Percentiles rank a stretch among this genome's conserved stretches.
These are phyloP conservation scores for Netelia fuscicornis DNA, from an alignment of 2,888 invertebrate genomes.

Conservation along the genomic window DNA sequence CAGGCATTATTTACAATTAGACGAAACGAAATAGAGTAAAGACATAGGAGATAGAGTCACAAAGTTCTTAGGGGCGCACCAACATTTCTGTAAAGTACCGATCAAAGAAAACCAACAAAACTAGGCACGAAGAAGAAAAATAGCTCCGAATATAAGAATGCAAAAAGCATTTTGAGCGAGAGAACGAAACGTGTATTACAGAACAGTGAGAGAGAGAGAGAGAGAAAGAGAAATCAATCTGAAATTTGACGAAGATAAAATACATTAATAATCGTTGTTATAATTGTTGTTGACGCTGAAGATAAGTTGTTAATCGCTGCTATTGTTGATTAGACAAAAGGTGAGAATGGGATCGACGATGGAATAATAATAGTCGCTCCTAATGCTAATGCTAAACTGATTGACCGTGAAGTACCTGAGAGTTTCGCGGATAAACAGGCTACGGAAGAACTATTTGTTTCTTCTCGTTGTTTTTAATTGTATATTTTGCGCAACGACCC, in stretches of 20 bases:
- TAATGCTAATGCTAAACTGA: constrained; percentile 53
- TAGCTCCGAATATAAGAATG: background rate
- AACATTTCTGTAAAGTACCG: constrained; percentile 42
- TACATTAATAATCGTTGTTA: constrained; percentile 68
- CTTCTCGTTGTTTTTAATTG: constrained; percentile 1
- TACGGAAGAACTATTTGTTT: constrained; percentile 28
- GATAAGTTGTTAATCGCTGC: constrained; percentile 79
- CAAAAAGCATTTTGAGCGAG: background rate
- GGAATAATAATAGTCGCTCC: constrained; percentile 33
- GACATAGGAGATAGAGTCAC: background rate
- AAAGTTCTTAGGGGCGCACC: constrained; percentile 9
- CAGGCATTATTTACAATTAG: constrained; percentile 9
- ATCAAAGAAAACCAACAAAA: constrained; percentile 10
- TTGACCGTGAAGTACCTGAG: constrained; percentile 64
- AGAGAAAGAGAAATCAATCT: constrained; percentile 30
- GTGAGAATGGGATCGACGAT: constrained; percentile 52
- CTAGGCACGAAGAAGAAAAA: background rate
- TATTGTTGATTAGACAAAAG: constrained; percentile 75
- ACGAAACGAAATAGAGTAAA: constrained; percentile 8
- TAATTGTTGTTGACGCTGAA: constrained; percentile 80
- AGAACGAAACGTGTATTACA: background rate
- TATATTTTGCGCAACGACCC: constrained; percentile 2
- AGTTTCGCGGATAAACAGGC: constrained; percentile 56
- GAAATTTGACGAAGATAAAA: constrained; percentile 50
- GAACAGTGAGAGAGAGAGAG: constrained; percentile 12